These are phyloP conservation scores for Thereuonema tuberculata DNA, from an alignment of 1,140 invertebrate species.

Conservation along the genomic window DNA sequence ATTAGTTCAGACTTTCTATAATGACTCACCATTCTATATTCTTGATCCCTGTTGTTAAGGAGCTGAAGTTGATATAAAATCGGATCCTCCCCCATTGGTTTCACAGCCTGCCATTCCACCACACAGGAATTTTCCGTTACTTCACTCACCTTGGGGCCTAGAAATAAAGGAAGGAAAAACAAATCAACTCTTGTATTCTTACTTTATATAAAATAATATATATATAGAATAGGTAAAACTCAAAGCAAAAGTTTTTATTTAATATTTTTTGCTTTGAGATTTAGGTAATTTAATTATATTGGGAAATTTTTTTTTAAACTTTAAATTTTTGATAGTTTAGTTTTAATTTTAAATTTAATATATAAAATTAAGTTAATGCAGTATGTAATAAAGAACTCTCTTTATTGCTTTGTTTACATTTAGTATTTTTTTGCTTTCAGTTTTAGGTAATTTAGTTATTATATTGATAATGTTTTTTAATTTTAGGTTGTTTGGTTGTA, in stretches of 20 bases:
- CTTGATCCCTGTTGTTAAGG: slow-evolving; percentile 42
- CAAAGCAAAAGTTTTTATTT: background rate
- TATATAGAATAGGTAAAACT: background rate
- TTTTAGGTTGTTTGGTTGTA: too few relatives aligned
- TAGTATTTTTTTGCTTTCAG: too few relatives aligned
- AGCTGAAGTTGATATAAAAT: slow-evolving; percentile 50
- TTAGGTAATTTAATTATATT: too few relatives aligned
- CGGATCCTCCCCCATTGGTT: slow-evolving; percentile 41
- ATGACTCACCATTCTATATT: slow-evolving; percentile 41
- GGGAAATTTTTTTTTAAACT: too few relatives aligned
- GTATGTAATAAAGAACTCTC: background rate
- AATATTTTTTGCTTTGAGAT: too few relatives aligned
- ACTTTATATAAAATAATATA: background rate
- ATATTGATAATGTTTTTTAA: too few relatives aligned
- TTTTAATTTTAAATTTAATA: background rate
- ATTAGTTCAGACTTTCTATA: background rate
- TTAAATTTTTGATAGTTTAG: too few relatives aligned
- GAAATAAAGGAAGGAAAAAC: background rate
- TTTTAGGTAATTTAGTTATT: too few relatives aligned
- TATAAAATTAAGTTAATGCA: background rate
- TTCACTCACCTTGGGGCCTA: slow-evolving; percentile 27
- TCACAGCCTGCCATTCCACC: slow-evolving; percentile 35
- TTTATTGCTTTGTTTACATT: background rate
- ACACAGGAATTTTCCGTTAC: slow-evolving; percentile 27
- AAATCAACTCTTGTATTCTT: background rate